Percentiles rank a stretch among this genome's conserved stretches.
phyloP scores from a whole-genome alignment of 2,888 invertebrate genomes.

The Hecatera dysodea region DNA sequence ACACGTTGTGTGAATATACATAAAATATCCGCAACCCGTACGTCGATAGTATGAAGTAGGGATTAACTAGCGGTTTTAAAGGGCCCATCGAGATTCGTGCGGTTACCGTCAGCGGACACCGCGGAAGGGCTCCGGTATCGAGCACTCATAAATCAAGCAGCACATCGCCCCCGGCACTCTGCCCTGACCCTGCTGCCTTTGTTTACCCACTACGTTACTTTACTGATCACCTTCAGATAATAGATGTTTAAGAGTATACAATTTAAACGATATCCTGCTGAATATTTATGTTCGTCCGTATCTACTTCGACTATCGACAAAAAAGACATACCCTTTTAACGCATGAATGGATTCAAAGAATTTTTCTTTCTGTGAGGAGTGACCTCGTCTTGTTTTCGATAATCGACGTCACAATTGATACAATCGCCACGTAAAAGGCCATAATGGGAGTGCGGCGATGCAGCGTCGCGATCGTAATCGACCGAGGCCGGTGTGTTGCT shows the following conservation, averaged over 20 bases:
- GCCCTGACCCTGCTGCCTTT: constrained; percentile 83
- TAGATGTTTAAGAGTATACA: constrained; percentile 70
- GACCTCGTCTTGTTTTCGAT: constrained; percentile 84
- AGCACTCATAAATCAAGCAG: constrained; percentile 86
- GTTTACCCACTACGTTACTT: constrained; percentile 80
- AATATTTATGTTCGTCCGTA: constrained; percentile 72
- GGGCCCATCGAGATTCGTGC: constrained; percentile 77
- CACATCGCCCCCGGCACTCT: constrained; percentile 81
- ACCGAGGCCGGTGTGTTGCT: constrained; percentile 67
- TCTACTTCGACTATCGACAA: constrained; percentile 71
- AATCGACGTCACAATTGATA: constrained; percentile 82
- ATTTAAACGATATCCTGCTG: constrained; percentile 74
- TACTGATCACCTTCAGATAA: constrained; percentile 81
- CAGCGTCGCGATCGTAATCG: constrained; percentile 79
- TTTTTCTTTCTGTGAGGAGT: constrained; percentile 80
- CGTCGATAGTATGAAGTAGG: constrained; percentile 58
- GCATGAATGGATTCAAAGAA: constrained; percentile 75
- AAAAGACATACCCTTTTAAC: constrained; percentile 75
- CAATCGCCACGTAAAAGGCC: constrained; percentile 83
- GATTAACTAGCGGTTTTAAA: constrained; percentile 74
- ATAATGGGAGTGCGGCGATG: constrained; percentile 80
- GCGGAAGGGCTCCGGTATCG: constrained; percentile 88
- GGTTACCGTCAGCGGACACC: constrained; percentile 85
- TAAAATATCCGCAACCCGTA: constrained; percentile 61
- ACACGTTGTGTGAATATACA: constrained; percentile 34